A percentile compares a stretch with the other conserved stretches of the same genome.
These are phyloP conservation scores for Chrysocyon brachyurus DNA, from an alignment of 2,797 vertebrate genomes.

Conservation along the genomic window DNA sequence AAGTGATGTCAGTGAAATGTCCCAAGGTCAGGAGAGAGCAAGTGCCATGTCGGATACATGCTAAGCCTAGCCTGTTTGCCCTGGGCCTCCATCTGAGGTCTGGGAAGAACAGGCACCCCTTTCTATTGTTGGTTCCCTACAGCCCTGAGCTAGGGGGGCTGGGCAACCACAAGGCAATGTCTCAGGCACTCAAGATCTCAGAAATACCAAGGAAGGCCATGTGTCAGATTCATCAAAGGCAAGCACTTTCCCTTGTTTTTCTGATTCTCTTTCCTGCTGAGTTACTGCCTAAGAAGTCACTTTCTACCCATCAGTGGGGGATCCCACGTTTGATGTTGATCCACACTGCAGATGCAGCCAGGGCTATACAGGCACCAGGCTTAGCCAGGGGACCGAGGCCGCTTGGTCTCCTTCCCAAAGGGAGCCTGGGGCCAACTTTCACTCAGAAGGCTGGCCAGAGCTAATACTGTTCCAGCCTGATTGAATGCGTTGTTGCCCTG, in stretches of 20 bases:
- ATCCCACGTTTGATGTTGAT: background rate
- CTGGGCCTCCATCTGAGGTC: background rate
- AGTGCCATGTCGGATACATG: background rate
- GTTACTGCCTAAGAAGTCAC: background rate
- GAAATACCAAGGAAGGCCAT: background rate
- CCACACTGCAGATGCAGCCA: background rate
- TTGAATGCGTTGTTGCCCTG: background rate
- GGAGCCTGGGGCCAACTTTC: background rate
- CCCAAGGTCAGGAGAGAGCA: background rate
- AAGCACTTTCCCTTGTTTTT: constrained; percentile 42
- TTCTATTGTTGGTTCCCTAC: background rate
- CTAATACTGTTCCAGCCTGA: background rate
- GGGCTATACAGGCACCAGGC: background rate
- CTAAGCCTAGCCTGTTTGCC: background rate
- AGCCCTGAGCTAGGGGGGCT: background rate
- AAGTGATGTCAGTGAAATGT: background rate
- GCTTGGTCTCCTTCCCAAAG: background rate
- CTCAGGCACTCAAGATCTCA: background rate
- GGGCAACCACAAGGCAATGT: background rate
- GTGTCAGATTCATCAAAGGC: background rate
- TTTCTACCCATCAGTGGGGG: background rate
- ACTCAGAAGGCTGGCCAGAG: background rate
- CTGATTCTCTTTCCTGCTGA: constrained; percentile 41
- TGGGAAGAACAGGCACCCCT: background rate
- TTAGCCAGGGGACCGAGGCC: background rate